phyloP scores from a whole-genome alignment of 2,888 invertebrate genomes.

The Oligia latruncula region DNA sequence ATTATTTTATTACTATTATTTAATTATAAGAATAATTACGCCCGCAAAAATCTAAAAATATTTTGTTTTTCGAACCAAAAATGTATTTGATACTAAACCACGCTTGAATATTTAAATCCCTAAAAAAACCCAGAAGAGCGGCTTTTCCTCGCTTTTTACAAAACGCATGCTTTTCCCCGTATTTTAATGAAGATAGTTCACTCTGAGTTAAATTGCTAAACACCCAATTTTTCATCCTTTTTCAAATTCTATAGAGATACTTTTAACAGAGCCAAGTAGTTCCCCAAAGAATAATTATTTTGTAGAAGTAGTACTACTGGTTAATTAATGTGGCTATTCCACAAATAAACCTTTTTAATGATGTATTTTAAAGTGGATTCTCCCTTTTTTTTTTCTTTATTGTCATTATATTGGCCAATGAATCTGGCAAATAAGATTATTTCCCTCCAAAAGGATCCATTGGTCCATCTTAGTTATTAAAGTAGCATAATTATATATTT shows the following conservation, averaged over 20 bases:
- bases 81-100: background rate
- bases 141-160: constrained; percentile 89
- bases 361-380: background rate
- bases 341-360: background rate
- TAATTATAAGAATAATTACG: background rate
- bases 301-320: constrained; percentile 3
- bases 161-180: constrained; percentile 56
- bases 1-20: background rate
- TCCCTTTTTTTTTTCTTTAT: background rate
- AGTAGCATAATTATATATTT: constrained; percentile 38
- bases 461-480: constrained; percentile 21
- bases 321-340: background rate
- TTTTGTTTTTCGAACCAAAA: background rate
- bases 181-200: constrained; percentile 55
- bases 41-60: background rate
- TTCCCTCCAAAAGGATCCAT: background rate
- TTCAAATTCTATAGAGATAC: background rate
- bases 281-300: background rate
- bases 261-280: background rate
- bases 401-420: background rate
- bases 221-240: background rate
- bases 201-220: constrained; percentile 24
- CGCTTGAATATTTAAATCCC: constrained; percentile 25
- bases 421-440: background rate
- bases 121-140: constrained; percentile 70